A percentile compares a stretch with the other conserved stretches of the same genome.
These are phyloP conservation scores for Paramormyrops kingsleyae DNA, from an alignment of 2,113 vertebrate genomes.

Conservation along the genomic window DNA sequence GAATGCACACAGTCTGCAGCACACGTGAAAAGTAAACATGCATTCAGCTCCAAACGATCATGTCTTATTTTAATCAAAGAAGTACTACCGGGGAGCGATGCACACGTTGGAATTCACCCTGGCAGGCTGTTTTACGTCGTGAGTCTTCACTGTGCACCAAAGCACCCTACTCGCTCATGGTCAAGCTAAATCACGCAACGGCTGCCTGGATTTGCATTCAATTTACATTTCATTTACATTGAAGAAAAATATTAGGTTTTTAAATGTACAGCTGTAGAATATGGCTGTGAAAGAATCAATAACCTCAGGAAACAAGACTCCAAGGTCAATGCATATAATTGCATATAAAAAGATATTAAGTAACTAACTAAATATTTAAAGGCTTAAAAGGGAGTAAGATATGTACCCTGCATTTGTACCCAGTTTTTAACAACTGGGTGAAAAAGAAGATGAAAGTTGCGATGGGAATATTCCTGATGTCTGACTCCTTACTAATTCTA, in stretches of 20 bases:
- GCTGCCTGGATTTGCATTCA: slow-evolving; percentile 1
- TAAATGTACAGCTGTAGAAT: not conserved
- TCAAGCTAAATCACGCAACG: not conserved
- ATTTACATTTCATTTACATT: slow-evolving; percentile 17
- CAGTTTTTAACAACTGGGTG: not conserved
- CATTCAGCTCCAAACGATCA: not conserved
- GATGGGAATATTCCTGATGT: not conserved
- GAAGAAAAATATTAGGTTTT: slow-evolving; percentile 1
- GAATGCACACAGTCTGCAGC: not conserved
- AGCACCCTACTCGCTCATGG: not conserved
- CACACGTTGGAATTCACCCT: not conserved
- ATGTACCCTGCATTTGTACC: not conserved
- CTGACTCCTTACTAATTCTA: not conserved
- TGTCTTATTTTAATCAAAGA: not conserved
- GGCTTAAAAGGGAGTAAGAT: not conserved
- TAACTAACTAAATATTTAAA: not conserved
- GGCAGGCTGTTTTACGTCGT: not conserved
- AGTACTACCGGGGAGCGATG: not conserved
- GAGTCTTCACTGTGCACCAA: not conserved
- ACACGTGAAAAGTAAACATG: not conserved
- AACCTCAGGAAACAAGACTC: not conserved
- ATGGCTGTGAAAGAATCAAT: not conserved
- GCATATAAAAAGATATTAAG: not conserved
- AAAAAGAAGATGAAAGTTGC: not conserved
- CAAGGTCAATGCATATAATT: not conserved